Evolutionary conservation across 2,888 invertebrate species (phyloP).

Genomic region (Parasteatoda lunata): DNA sequence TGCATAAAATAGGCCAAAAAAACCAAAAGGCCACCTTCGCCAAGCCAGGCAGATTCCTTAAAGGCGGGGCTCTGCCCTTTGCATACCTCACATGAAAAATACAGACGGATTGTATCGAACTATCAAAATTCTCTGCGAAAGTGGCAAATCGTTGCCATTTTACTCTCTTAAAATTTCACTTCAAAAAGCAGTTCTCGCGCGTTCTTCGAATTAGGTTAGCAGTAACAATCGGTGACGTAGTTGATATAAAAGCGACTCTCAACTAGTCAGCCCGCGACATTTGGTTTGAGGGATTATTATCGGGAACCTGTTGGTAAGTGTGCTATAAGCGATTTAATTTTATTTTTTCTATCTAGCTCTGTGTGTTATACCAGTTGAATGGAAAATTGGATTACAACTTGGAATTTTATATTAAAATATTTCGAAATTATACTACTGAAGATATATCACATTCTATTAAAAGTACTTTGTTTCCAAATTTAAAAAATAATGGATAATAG

Average conservation of each 20-base stretch:
- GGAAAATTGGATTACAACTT: background rate
- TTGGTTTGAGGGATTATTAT: constrained; percentile 33
- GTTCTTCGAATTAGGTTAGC: constrained; percentile 30
- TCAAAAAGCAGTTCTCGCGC: background rate
- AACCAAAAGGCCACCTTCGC: constrained; percentile 36
- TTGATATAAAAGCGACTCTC: constrained; percentile 57
- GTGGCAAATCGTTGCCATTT: background rate
- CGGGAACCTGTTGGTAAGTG: constrained; percentile 46
- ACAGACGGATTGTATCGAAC: constrained; percentile 28
- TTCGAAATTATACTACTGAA: too few relatives aligned
- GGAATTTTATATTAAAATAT: background rate
- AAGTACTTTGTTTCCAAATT: too few relatives aligned
- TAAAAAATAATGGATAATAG: too few relatives aligned
- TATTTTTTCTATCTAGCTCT: background rate
- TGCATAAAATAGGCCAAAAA: constrained; percentile 49
- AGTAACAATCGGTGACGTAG: constrained; percentile 63
- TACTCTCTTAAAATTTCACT: background rate
- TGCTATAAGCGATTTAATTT: constrained; percentile 2
- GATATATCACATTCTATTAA: too few relatives aligned
- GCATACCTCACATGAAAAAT: constrained; percentile 40
- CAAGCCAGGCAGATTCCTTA: constrained; percentile 52
- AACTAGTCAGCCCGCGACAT: constrained; percentile 17
- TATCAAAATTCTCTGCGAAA: background rate
- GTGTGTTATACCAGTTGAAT: background rate
- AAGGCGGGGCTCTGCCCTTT: constrained; percentile 47